Evolutionary conservation across 2,113 vertebrate genomes (phyloP).

Genomic region (Amazona vittata): DNA sequence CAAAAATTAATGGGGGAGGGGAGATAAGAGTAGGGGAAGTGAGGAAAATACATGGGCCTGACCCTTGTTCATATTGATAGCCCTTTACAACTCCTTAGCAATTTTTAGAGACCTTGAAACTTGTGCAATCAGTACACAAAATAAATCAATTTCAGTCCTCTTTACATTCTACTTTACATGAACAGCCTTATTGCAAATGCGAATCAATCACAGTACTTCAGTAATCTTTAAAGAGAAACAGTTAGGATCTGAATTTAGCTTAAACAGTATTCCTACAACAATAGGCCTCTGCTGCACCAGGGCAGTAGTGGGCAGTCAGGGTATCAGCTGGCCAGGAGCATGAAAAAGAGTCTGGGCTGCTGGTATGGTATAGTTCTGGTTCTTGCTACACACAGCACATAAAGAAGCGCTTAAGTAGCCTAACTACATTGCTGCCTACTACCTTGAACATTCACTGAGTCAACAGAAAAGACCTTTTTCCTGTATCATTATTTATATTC

Average conservation of each 20-base stretch:
- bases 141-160: background rate
- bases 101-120: background rate
- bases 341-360: background rate
- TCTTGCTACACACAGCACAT: background rate
- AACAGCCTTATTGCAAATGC: background rate
- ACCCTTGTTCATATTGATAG: background rate
- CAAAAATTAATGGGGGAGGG: conserved; percentile 52
- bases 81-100: background rate
- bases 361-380: background rate
- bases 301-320: background rate
- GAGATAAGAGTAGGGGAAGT: background rate
- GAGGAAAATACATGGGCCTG: background rate
- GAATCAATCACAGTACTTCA: background rate
- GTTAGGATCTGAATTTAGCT: background rate
- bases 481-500: background rate
- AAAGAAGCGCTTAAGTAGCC: background rate
- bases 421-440: background rate
- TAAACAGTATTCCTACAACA: background rate
- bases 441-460: background rate
- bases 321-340: background rate
- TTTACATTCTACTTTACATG: background rate
- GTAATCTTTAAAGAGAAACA: conserved; percentile 5
- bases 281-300: background rate
- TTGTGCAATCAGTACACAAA: background rate
- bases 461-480: background rate